These are phyloP conservation scores for Lasiommata megera DNA, from an alignment of 2,888 invertebrate genomes.

Conservation along the genomic window DNA sequence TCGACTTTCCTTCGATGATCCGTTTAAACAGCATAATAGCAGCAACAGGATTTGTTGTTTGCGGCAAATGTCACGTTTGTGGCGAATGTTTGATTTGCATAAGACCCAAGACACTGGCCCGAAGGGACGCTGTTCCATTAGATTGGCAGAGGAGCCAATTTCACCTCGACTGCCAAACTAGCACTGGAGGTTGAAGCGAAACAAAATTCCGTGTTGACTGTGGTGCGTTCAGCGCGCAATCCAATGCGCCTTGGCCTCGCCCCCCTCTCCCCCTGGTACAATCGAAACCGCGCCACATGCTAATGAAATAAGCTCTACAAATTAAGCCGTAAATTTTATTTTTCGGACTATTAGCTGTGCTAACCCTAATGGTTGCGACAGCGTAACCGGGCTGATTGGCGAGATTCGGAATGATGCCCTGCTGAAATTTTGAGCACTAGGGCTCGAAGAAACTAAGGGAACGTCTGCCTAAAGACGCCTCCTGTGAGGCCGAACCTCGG, in stretches of 20 bases:
- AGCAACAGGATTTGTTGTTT: constrained; percentile 75
- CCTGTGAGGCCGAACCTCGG: no score
- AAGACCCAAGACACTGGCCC: constrained; percentile 58
- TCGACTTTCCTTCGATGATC: constrained; percentile 80
- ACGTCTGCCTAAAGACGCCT: no score
- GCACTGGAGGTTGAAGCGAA: constrained; percentile 47
- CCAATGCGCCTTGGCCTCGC: constrained; percentile 48
- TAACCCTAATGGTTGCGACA: no score
- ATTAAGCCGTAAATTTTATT: neutral
- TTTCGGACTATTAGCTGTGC: no score
- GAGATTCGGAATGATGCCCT: no score
- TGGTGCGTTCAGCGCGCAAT: constrained; percentile 40
- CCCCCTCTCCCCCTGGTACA: constrained; percentile 36
- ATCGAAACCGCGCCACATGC: constrained; percentile 50
- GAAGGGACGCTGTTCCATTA: constrained; percentile 77
- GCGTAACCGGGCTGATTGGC: no score
- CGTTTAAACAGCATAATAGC: constrained; percentile 81
- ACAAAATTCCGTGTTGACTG: constrained; percentile 23
- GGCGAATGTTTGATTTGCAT: constrained; percentile 71
- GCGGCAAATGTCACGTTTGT: constrained; percentile 70
- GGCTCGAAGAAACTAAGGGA: no score
- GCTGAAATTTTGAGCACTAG: no score
- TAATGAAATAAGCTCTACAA: constrained; percentile 32
- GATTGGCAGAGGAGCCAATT: constrained; percentile 72
- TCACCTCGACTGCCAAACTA: constrained; percentile 66